Evolutionary conservation across 2,888 invertebrate genomes (phyloP).

Genomic region (Tenthredo mesomela): DNA sequence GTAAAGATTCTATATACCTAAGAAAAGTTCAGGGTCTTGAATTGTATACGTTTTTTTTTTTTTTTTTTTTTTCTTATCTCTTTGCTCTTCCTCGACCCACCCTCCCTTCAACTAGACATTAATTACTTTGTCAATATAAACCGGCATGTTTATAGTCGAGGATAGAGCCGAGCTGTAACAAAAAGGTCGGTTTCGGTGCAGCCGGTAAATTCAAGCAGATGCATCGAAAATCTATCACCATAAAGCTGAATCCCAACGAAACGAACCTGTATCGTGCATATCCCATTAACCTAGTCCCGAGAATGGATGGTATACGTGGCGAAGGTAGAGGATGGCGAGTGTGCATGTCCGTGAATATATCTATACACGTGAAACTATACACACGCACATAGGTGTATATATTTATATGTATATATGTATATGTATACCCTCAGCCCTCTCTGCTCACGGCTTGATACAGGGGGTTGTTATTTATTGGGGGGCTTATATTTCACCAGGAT

Average conservation of each 20-base stretch:
- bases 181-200: background rate
- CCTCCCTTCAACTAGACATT: background rate
- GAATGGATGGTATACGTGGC: conserved; percentile 26
- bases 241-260: conserved; percentile 45
- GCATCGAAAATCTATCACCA: conserved; percentile 48
- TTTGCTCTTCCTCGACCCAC: no score
- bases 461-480: conserved; percentile 67
- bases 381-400: background rate
- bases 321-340: conserved; percentile 20
- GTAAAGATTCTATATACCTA: background rate
- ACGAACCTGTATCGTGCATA: conserved; percentile 43
- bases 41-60: background rate
- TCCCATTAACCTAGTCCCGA: conserved; percentile 51
- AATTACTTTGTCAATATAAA: conserved; percentile 16
- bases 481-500: conserved; percentile 68
- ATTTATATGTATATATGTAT: background rate
- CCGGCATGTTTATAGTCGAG: background rate
- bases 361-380: background rate
- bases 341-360: background rate
- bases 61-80: background rate
- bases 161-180: background rate
- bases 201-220: conserved; percentile 25
- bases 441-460: conserved; percentile 60
- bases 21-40: background rate
- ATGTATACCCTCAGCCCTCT: background rate